These are phyloP conservation scores for Eurystomus gularis DNA, from an alignment of 2,113 vertebrate genomes.

Conservation along the genomic window DNA sequence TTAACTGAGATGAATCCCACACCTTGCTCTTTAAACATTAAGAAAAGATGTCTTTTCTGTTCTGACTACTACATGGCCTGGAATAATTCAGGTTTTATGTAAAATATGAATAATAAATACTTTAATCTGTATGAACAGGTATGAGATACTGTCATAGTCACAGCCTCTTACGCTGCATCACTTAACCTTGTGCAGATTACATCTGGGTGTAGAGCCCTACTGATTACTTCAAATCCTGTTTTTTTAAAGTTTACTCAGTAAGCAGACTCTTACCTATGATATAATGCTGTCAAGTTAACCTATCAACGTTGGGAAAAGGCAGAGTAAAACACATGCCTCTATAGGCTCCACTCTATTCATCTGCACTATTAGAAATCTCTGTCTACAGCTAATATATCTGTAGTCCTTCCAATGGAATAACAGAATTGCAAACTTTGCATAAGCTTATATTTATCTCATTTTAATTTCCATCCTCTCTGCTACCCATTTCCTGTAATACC, in stretches of 20 bases:
- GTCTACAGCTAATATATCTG: background rate
- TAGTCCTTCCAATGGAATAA: background rate
- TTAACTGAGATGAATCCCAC: background rate
- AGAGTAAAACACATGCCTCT: background rate
- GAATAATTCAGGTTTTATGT: background rate
- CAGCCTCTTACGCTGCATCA: background rate
- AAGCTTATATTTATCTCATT: background rate
- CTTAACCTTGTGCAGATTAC: background rate
- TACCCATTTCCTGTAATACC: background rate
- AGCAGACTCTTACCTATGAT: background rate
- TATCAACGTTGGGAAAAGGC: background rate
- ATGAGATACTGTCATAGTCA: background rate
- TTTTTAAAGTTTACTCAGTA: background rate
- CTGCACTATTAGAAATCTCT: background rate
- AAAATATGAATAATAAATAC: slow-evolving; percentile 16
- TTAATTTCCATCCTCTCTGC: background rate
- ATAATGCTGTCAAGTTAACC: background rate
- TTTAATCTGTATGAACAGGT: background rate
- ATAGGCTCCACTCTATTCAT: background rate
- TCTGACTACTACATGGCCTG: background rate
- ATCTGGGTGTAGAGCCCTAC: background rate
- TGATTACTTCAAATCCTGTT: rapidly evolving
- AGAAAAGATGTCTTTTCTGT: background rate
- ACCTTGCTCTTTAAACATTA: background rate
- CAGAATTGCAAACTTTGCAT: background rate